Base-by-base conservation (phyloP, 1,140 invertebrate species). In the Drosophila micromelanica region DNA sequence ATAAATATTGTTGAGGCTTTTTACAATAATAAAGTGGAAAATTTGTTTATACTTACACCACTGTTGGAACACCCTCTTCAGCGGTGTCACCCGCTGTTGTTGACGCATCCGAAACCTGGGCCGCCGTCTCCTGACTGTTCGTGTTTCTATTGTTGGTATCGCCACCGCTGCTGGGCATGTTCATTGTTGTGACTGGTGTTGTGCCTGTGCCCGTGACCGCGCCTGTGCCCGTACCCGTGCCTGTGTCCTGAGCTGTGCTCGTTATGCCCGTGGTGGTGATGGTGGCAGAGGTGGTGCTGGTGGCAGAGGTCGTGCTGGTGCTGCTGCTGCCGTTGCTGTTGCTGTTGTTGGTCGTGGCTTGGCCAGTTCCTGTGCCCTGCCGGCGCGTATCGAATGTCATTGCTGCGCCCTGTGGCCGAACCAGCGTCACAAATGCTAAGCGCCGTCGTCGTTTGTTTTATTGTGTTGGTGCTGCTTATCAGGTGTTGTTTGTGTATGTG, bases 321-420 rank as follows among this genome's bases (percentile, higher is more conserved):
- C 2, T 51, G n/a, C 12, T 73, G 61, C 45, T 72, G 46, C 11
- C 62, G 71, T 32, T 81, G 63, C 38, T 68, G 71, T 32, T 81
- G 63, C 38, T 68, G 48, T 15, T 64, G 59, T 59, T 52, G 63
- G 82, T 78, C 56, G 70, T 87, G 65, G 74, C 71, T 73, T 84
- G 70, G 67, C 76, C 74, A 46, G 70, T 73, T 49, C 81, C 80
- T 57, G 80, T 76, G 63, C 71, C 78, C 59, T 76, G 81, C 56
- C 90, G 78, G 57, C 90, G 85, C 46, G 90, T 91, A 76, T 91
- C 90, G 78, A 91, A 91, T 74, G 90, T 91, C 90, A 91, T 91
- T 68, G 54, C 70, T 57, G 54, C 52, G 62, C 65, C 65, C 61
- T 59, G 42, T 70, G 65, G 65, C 59, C 63, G 57, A 59, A 69